phyloP scores from a whole-genome alignment of 2,113 vertebrate species.

The Heterotis niloticus region DNA sequence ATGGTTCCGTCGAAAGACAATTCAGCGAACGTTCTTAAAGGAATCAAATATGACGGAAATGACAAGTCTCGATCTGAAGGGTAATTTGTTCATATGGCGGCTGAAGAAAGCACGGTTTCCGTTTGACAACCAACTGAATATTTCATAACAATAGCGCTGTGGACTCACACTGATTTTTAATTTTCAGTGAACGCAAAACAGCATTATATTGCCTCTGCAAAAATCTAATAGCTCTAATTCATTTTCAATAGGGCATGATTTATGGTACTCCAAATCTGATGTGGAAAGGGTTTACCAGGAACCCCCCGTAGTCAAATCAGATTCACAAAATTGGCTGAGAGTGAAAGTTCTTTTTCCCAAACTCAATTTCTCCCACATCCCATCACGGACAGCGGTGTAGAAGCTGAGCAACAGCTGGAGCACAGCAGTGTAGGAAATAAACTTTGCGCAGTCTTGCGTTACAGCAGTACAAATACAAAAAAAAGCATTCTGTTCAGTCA shows the following conservation, averaged over 20 bases:
- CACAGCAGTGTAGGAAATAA: not conserved
- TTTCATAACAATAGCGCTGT: not conserved
- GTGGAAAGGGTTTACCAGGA: not conserved
- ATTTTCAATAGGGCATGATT: not conserved
- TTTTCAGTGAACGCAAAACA: not conserved
- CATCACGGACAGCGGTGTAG: not conserved
- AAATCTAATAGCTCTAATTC: conserved; percentile 20
- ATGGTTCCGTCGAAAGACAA: too few relatives aligned
- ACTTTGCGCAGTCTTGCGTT: not conserved
- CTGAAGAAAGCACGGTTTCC: not conserved
- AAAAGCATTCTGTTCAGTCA: not conserved
- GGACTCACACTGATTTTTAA: not conserved
- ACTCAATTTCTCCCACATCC: conserved; percentile 1
- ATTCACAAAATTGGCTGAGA: not conserved
- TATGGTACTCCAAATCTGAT: not conserved
- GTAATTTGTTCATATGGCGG: not conserved
- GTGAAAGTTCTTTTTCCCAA: not conserved
- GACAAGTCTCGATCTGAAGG: not conserved
- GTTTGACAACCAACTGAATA: too few relatives aligned
- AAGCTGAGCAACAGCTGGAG: not conserved
- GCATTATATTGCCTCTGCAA: not conserved
- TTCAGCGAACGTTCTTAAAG: too few relatives aligned
- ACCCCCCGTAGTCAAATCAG: not conserved
- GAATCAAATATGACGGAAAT: not conserved
- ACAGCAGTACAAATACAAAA: not conserved